Conservation (phyloP, 2,888 invertebrate genomes). For the Limenitis camilla region DNA sequence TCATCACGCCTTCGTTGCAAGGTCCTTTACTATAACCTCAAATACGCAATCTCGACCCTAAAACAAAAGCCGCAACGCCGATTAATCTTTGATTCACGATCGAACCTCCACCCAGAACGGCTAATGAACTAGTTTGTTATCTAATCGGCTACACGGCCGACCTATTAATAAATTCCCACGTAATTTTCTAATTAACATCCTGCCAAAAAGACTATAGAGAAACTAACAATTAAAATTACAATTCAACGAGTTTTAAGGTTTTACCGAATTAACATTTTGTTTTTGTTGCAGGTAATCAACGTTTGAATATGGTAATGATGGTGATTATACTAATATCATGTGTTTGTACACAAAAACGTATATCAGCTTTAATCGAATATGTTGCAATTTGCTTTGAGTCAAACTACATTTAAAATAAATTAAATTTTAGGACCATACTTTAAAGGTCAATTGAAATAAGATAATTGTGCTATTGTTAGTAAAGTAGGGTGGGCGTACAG, state of each 20-base stretch:
- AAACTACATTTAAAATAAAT: too few species aligned
- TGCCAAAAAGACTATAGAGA: slow-evolving; percentile 26
- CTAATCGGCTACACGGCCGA: slow-evolving; percentile 68
- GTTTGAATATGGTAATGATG: slow-evolving; percentile 12
- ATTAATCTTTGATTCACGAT: slow-evolving; percentile 22
- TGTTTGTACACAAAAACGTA: slow-evolving; percentile 10
- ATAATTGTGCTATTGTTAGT: neutral
- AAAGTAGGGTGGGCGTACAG: slow-evolving; percentile 21
- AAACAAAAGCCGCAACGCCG: slow-evolving; percentile 38
- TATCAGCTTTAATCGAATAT: slow-evolving; percentile 27
- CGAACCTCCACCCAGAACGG: slow-evolving; percentile 49
- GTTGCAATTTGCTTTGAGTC: slow-evolving; percentile 14
- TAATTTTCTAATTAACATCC: slow-evolving; percentile 72
- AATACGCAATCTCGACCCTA: slow-evolving; percentile 44
- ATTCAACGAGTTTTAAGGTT: slow-evolving; percentile 1
- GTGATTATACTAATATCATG: neutral
- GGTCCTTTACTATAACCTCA: slow-evolving; percentile 35
- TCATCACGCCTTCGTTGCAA: slow-evolving; percentile 50
- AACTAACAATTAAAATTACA: slow-evolving; percentile 11
- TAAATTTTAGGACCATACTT: neutral
- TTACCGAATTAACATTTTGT: slow-evolving; percentile 27
- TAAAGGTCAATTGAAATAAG: slow-evolving; percentile 3
- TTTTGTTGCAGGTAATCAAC: slow-evolving; percentile 64
- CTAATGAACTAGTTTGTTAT: slow-evolving; percentile 74
- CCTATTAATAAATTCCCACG: slow-evolving; percentile 72